phyloP scores from a whole-genome alignment of 2,888 invertebrate genomes.

The Epistrophe eligans region DNA sequence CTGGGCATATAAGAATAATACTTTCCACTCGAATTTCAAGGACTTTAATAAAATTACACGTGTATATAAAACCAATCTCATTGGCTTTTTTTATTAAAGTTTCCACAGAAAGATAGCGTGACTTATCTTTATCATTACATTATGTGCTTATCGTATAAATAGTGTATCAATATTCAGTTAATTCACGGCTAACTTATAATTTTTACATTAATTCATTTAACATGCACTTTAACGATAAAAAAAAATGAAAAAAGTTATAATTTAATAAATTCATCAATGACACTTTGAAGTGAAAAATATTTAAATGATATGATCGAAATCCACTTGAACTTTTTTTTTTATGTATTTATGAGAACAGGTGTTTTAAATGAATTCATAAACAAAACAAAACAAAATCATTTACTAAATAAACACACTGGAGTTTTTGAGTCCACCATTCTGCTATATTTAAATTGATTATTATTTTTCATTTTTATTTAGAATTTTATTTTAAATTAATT shows the following conservation, averaged over 20 bases:
- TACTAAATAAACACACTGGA: slow-evolving; percentile 23
- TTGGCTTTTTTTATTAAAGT: neutral
- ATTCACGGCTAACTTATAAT: neutral
- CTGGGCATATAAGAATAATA: too few species aligned
- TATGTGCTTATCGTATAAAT: neutral
- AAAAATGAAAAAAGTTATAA: neutral
- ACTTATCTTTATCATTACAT: slow-evolving; percentile 1
- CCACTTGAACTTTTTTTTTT: neutral
- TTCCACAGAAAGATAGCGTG: neutral
- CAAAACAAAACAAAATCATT: neutral
- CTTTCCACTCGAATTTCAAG: neutral
- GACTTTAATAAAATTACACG: neutral
- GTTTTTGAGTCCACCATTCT: slow-evolving; percentile 46
- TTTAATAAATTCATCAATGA: neutral
- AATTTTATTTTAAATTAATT: neutral
- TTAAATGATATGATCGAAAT: slow-evolving; percentile 2
- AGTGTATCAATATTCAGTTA: neutral
- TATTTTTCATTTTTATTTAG: slow-evolving; percentile 9
- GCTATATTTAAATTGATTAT: slow-evolving; percentile 20
- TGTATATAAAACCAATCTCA: neutral
- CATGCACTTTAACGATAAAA: neutral
- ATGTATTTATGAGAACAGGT: slow-evolving; percentile 2
- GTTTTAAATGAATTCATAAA: neutral
- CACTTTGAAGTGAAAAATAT: neutral
- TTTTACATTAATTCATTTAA: neutral